A percentile compares a stretch with the other conserved stretches of the same genome.
These are phyloP conservation scores for Noctua fimbriata DNA, from an alignment of 2,888 invertebrate species.

Conservation along the genomic window DNA sequence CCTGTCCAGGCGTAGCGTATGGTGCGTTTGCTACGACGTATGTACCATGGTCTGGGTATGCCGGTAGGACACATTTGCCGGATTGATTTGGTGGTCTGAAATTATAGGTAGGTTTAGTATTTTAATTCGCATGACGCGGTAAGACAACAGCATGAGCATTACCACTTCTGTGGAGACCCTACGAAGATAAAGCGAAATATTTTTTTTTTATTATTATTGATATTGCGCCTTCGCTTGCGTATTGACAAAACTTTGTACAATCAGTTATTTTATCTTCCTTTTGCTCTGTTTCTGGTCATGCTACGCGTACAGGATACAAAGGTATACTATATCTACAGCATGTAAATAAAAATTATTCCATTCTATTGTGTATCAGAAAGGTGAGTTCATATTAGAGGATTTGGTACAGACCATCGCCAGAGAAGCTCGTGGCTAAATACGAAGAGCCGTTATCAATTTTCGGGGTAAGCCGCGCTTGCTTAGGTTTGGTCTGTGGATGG, in stretches of 20 bases:
- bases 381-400: neutral
- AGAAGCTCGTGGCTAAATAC: neutral
- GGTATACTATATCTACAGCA: neutral
- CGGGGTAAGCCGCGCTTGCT: no score
- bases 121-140: neutral
- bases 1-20: constrained; percentile 72
- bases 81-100: constrained; percentile 61
- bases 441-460: no score
- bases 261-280: neutral
- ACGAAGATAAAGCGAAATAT: neutral
- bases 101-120: neutral
- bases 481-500: no score
- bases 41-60: constrained; percentile 74
- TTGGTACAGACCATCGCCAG: neutral
- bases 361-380: neutral
- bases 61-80: constrained; percentile 76
- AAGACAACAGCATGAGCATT: neutral
- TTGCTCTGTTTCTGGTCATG: neutral
- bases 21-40: constrained; percentile 72
- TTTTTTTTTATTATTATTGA: neutral
- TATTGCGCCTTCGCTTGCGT: neutral
- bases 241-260: neutral
- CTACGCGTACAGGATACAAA: neutral
- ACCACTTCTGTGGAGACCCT: neutral
- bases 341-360: neutral